Conservation (phyloP, 64 coral and sea anemone genomes). For the Dendrophyllia cribrosa region DNA sequence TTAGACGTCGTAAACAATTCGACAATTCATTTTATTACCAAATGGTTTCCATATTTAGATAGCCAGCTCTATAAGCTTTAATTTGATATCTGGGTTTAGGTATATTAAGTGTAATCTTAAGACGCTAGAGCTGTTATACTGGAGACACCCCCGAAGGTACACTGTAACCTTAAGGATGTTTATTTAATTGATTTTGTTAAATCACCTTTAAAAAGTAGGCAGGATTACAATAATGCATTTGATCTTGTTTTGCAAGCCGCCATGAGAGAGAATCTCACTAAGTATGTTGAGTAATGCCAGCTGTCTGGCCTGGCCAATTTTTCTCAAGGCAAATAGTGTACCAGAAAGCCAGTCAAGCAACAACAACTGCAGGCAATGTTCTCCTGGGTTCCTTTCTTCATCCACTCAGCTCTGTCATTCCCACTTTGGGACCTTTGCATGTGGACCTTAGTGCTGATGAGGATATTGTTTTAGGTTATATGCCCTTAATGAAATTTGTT, state of each 20-base stretch:
- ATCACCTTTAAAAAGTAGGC: conserved; percentile 12
- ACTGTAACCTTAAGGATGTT: conserved; percentile 30
- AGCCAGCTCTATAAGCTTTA: too few relatives aligned
- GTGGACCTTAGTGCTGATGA: conserved; percentile 55
- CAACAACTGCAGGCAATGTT: not conserved
- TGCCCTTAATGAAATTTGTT: too few relatives aligned
- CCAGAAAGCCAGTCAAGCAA: not conserved
- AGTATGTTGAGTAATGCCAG: conserved; percentile 18
- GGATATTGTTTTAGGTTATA: too few relatives aligned
- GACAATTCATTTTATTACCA: too few relatives aligned
- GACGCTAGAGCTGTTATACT: too few relatives aligned
- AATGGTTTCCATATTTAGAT: too few relatives aligned
- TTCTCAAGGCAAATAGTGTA: conserved; percentile 46
- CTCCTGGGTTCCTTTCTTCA: not conserved
- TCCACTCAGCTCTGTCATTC: conserved; percentile 34
- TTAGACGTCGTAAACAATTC: too few relatives aligned
- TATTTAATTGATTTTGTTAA: conserved; percentile 39
- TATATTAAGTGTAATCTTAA: too few relatives aligned
- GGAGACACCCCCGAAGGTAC: too few relatives aligned
- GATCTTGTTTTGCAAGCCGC: not conserved
- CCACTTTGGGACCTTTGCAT: conserved; percentile 44
- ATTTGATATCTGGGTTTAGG: too few relatives aligned
- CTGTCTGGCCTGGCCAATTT: conserved; percentile 47
- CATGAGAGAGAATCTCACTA: conserved; percentile 19
- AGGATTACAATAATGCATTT: conserved; percentile 16